phyloP scores from a whole-genome alignment of 1,140 invertebrate species.

The Colletes latitarsis region DNA sequence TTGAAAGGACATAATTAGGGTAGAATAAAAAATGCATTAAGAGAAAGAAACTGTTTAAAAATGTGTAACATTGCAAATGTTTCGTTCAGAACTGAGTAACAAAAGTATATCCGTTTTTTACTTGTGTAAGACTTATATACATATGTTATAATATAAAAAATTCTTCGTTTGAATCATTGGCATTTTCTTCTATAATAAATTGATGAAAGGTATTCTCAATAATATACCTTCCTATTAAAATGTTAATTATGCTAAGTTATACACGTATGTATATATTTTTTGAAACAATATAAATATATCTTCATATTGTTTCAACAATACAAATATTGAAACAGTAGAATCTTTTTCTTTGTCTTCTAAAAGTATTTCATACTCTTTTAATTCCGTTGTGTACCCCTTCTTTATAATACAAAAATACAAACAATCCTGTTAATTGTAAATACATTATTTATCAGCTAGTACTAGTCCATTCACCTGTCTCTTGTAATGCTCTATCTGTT shows the following conservation, averaged over 20 bases:
- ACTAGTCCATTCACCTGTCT: constrained; percentile 80
- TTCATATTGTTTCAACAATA: constrained; percentile 54
- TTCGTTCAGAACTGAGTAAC: constrained; percentile 32
- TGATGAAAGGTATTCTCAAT: constrained; percentile 21
- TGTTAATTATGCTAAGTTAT: constrained; percentile 36
- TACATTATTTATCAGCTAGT: constrained; percentile 70
- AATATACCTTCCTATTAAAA: constrained; percentile 34
- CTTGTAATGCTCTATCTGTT: constrained; percentile 80
- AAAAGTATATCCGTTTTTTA: constrained; percentile 36
- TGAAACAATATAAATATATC: constrained; percentile 55
- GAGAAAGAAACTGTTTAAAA: neutral
- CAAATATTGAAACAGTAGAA: constrained; percentile 56
- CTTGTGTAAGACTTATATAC: constrained; percentile 8
- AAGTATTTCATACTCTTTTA: constrained; percentile 44
- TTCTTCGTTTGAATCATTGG: constrained; percentile 28
- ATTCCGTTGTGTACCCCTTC: constrained; percentile 23
- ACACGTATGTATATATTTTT: constrained; percentile 45
- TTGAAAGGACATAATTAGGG: neutral
- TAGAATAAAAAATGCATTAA: constrained; percentile 19
- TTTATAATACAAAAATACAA: constrained; percentile 74
- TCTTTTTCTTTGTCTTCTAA: constrained; percentile 21
- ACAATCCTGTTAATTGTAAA: constrained; percentile 56
- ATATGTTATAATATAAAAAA: constrained; percentile 25
- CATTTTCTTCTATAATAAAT: constrained; percentile 31
- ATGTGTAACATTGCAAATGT: neutral